phyloP scores from a whole-genome alignment of 2,113 vertebrate species.

The Psilopsiagon aurifrons region DNA sequence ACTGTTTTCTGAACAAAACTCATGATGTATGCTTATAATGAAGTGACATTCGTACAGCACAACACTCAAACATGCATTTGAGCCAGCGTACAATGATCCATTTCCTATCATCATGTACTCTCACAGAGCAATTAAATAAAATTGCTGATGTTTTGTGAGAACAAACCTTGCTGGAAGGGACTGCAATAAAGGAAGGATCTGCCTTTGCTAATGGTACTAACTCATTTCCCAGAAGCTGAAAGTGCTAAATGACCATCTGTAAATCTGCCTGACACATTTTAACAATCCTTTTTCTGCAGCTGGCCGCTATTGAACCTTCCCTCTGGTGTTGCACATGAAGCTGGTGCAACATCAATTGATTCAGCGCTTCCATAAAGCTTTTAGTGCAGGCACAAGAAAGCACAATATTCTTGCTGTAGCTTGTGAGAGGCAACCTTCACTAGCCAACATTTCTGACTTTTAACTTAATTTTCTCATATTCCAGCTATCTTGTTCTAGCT shows the following conservation, averaged over 20 bases:
- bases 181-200: background rate
- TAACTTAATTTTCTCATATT: background rate
- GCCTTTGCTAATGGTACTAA: background rate
- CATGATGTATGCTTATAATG: background rate
- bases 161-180: background rate
- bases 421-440: background rate
- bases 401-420: background rate
- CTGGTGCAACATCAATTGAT: background rate
- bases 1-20: background rate
- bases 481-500: background rate
- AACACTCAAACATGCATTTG: background rate
- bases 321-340: background rate
- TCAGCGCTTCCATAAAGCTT: background rate
- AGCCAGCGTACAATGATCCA: background rate
- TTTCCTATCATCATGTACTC: background rate
- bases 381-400: background rate
- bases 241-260: background rate
- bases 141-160: background rate
- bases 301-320: background rate
- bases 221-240: background rate
- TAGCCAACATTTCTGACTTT: background rate
- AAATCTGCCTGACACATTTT: background rate
- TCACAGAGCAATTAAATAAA: constrained; percentile 4
- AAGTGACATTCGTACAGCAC: background rate
- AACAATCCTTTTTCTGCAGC: background rate